Base-by-base conservation (phyloP, 1,140 invertebrate species). In the Lordiphosa collinella region DNA sequence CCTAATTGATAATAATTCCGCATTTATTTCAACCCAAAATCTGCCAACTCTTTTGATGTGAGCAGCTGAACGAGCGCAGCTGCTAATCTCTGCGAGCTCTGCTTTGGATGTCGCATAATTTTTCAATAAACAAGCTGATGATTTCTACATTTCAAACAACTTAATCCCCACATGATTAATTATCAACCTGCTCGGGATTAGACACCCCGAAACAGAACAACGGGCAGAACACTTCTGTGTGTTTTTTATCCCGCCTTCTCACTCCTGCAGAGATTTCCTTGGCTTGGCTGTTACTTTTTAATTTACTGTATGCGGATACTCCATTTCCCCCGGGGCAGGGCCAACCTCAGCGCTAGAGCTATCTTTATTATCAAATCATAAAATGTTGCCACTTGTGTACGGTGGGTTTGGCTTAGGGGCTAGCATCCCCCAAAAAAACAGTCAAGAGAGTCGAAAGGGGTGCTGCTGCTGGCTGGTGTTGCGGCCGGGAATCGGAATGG, bases 351-450 rank as follows among this genome's bases (percentile, higher is more conserved):
- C n/a, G 25, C 25, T 29, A 37, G 2, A 38, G 25, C 50, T 85
- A 87, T 87, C 84, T 84, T 78, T 75, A 87, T 87, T 87, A 87
- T 87, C 80, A 87, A 85, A 87, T 87, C 86, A 87, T 87, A 87
- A 87, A 87, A 87, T 79, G 79, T 74, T 87, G 73, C 73, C 84
- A 87, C 84, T 87, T 87, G 84, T 58, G 53, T 43, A 35, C 47
- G 22, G 22, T 25, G 5, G 22, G 22, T 25, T 25, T 25, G 22
- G 22, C 22, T 25, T 25, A 25, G 22, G 22, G 22, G 22, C 22
- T 25, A 32, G 61, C 76, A 72, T 72, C 78, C 76, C 61, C 75
- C 54, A 36, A 51, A 7, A 9, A 11, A 40, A 36, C 8, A 35
- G 41, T 16, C 38, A 32, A 22, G 16, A 22, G 16, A 16, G 11